phyloP scores from a whole-genome alignment of 2,888 invertebrate species.

The Baccha elongata region DNA sequence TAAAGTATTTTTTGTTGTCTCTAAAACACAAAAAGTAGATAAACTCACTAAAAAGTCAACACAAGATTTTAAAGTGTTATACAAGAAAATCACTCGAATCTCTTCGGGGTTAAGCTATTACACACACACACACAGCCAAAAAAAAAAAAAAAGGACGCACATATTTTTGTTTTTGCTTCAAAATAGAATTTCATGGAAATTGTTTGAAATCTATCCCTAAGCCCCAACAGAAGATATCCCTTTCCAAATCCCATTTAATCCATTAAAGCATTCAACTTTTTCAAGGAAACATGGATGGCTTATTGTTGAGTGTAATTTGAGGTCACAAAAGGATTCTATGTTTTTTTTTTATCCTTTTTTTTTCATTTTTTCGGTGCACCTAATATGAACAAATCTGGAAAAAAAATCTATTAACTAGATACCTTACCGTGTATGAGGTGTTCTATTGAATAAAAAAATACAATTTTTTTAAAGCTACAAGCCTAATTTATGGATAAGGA shows the following conservation, averaged over 20 bases:
- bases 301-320: slow-evolving; percentile 70
- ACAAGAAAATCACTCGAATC: slow-evolving; percentile 64
- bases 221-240: slow-evolving; percentile 51
- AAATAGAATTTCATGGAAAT: slow-evolving; percentile 67
- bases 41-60: slow-evolving; percentile 46
- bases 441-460: slow-evolving; percentile 35
- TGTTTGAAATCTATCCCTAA: slow-evolving; percentile 67
- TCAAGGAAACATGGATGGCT: slow-evolving; percentile 62
- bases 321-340: slow-evolving; percentile 62
- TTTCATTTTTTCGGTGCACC: background rate
- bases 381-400: background rate
- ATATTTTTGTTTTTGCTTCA: slow-evolving; percentile 40
- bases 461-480: slow-evolving; percentile 25
- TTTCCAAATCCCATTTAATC: slow-evolving; percentile 67
- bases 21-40: slow-evolving; percentile 8
- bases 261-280: slow-evolving; percentile 61
- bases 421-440: background rate
- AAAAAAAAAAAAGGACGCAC: slow-evolving; percentile 36
- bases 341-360: slow-evolving; percentile 23
- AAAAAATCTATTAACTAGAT: background rate
- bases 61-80: slow-evolving; percentile 67
- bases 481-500: slow-evolving; percentile 27
- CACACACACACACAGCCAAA: background rate
- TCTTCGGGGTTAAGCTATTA: slow-evolving; percentile 45
- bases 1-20: too few species aligned